Base-by-base conservation (phyloP, 2,113 vertebrate genomes). In the Microtus oregoni region DNA sequence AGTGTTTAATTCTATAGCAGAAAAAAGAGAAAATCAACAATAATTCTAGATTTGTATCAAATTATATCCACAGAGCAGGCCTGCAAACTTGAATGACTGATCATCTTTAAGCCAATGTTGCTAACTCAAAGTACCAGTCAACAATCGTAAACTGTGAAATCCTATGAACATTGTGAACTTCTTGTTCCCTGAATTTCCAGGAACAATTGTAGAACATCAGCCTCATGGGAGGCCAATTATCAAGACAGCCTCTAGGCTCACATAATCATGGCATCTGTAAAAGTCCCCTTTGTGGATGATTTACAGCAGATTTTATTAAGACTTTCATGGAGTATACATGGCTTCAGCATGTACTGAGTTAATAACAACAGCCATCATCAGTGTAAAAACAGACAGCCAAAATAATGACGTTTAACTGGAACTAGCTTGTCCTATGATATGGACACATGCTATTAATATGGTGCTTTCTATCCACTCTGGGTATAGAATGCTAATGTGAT, bases 281-380 rank as follows among this genome's bases (percentile, higher is more conserved):
- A 91, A 72, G 0, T 96, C 90, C 96, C 93, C 86, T 97, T 98
- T 82, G 95, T 96, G 98, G 98, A 98, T 98, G 96, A 98, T 95
- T 98, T 98, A 97, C 96, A 75, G 35, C 32, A 97, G 92, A 96
- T 97, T 98, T 98, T 97, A 98, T 92, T 94, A 97, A 77, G 92
- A 96, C 86, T 96, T 98, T 97, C 94, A 86, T 91, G 95, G 97
- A 97, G 97, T 97, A 88, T 38, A 63, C 97, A 55, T 91, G 95
- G 91, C 88, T 97, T 97, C 97, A 75, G 61, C 92, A 97, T 96
- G 98, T 93, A 98, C 95, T 97, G 90, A 73, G 93, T 93, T 98
- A 98, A 97, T 97, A 98, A 97, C 96, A 97, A 30, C 61, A 95
- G 44, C 65, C 82, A 95, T 44, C 7, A 86, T 65, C 28, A 91